Conservation (phyloP, 2,888 invertebrate species). For the Petrolisthes cinctipes region DNA sequence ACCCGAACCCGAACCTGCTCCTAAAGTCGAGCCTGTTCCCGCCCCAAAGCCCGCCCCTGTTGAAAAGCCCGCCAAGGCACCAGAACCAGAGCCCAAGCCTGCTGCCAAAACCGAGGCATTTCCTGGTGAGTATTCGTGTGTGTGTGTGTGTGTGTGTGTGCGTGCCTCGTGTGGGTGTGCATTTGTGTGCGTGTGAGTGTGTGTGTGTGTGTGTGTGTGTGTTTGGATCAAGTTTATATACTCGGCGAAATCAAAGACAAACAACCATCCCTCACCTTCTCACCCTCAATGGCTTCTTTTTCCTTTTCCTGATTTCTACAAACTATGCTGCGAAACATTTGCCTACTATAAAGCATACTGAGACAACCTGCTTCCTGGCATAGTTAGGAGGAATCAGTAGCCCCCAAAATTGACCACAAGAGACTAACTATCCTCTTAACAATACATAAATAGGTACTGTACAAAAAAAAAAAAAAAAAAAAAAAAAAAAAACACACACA, state of each 20-base stretch:
- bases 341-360: too few relatives aligned
- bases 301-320: not conserved
- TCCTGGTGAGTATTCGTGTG: conserved; percentile 23
- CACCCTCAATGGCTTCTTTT: not conserved
- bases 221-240: not conserved
- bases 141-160: conserved; percentile 12
- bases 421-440: too few relatives aligned
- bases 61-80: not conserved
- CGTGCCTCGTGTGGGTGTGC: not conserved
- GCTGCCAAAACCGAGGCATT: conserved; percentile 28
- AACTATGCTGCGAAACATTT: too few relatives aligned
- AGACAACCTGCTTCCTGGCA: too few relatives aligned
- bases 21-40: conserved; percentile 22
- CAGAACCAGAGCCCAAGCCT: conserved; percentile 28
- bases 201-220: conserved; percentile 21
- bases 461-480: too few relatives aligned
- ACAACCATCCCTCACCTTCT: not conserved
- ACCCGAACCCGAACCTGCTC: conserved; percentile 15
- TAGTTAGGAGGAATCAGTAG: too few relatives aligned
- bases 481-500: too few relatives aligned
- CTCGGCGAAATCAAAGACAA: not conserved
- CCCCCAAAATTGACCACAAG: too few relatives aligned
- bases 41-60: not conserved
- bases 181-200: not conserved
- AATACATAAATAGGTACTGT: too few relatives aligned